A percentile compares a stretch with the other conserved stretches of the same genome.
phyloP scores from a whole-genome alignment of 1,140 invertebrate genomes.

The Carposina sasakii region DNA sequence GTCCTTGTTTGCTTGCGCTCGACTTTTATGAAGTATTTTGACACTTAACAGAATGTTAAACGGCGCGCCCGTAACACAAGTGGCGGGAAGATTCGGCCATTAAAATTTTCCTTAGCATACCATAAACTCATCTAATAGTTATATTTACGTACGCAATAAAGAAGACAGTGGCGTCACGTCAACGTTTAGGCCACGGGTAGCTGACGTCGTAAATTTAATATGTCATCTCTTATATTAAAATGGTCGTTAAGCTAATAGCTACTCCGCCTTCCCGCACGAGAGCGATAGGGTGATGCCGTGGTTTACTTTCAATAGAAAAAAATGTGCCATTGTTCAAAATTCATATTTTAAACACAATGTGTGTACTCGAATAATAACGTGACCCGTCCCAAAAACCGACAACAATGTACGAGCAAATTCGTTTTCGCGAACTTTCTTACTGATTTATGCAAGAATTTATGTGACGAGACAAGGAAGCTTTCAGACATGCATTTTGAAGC shows the following conservation, averaged over 20 bases:
- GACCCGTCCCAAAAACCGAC: too few relatives aligned
- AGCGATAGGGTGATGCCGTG: slow-evolving; percentile 49
- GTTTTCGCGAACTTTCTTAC: too few relatives aligned
- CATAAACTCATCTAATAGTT: slow-evolving; percentile 55
- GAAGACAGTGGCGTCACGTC: slow-evolving; percentile 60
- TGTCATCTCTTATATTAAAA: slow-evolving; percentile 69
- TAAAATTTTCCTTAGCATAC: slow-evolving; percentile 50
- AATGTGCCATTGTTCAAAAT: too few relatives aligned
- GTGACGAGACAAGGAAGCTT: slow-evolving; percentile 13
- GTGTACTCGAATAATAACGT: too few relatives aligned
- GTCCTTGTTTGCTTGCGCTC: slow-evolving; percentile 32
- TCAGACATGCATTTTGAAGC: slow-evolving; percentile 42
- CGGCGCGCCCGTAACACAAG: slow-evolving; percentile 31
- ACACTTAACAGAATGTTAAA: slow-evolving; percentile 31
- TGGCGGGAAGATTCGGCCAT: slow-evolving; percentile 34
- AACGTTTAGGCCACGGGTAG: slow-evolving; percentile 54
- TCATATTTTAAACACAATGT: too few relatives aligned
- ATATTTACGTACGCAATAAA: slow-evolving; percentile 65
- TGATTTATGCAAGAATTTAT: too few relatives aligned
- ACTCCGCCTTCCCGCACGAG: slow-evolving; percentile 45
- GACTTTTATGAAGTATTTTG: slow-evolving; percentile 13
- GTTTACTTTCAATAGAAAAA: slow-evolving; percentile 46
- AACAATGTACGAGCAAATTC: too few relatives aligned
- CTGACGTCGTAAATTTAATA: slow-evolving; percentile 69
- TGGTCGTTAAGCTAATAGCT: slow-evolving; percentile 69